Evolutionary conservation across 1,140 invertebrate genomes (phyloP), one percentile per base, ranked within the genome.

Genomic region (Ylistrum balloti): DNA sequence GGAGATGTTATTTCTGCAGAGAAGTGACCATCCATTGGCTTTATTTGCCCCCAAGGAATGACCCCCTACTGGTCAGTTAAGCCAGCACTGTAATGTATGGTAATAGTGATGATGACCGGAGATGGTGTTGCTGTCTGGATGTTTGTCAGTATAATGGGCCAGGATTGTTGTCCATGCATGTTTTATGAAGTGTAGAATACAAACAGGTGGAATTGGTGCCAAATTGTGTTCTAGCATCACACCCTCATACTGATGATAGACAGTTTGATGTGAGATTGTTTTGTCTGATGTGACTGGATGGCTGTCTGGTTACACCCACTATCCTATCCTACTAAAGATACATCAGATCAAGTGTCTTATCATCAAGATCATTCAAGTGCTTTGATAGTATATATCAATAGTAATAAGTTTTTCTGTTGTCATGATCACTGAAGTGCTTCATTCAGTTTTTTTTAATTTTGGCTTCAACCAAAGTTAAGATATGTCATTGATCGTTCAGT

Each of bases 131-230:
- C 20, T 28, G 56, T 74, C 56, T 74, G 56, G 56, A 28, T n/a
- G 35, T 38, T 7, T 38, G 13, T 74, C 56, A 28, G 22, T 74
- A 17, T 45, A 45, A 45, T 45, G 56, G 56, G 5, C 5, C 5
- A n/a, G 56, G 56, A 74, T n/a, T 28, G n/a, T 28, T 74, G n/a
- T 0, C 56, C 56, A 74, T 74, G n/a, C 56, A 74, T 74, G 56
- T 74, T 74, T 74, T 74, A 74, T 74, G 56, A 74, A n/a, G 17
- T 74, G 56, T 74, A 74, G n/a, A 74, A n/a, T 74, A 74, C 56
- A 74, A 74, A 74, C 56, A 74, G 56, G 56, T 74, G 56, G 11
- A 17, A 74, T 74, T 74, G n/a, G 56, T 74, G 56, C 56, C 56
- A 74, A 74, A n/a, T 74, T 28, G 56, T 74, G 56, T 74, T 3